Percentiles rank a stretch among this genome's conserved stretches.
phyloP scores from a whole-genome alignment of 2,888 invertebrate genomes.

The Callinectes sapidus region DNA sequence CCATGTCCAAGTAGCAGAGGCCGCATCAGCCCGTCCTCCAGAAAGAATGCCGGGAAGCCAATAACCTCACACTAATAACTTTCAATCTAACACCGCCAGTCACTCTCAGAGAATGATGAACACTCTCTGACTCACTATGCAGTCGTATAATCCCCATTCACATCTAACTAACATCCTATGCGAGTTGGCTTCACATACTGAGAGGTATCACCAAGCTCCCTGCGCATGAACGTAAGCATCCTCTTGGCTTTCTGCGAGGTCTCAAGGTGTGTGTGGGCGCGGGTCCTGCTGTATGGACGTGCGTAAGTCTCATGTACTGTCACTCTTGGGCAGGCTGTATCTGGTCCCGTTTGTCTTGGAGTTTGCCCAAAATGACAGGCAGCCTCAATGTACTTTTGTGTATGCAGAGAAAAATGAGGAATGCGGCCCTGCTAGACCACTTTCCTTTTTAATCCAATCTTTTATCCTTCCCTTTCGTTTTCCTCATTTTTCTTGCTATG shows the following conservation, averaged over 20 bases:
- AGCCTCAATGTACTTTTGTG: conserved; percentile 71
- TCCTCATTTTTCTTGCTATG: conserved; percentile 69
- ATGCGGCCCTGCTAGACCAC: conserved; percentile 53
- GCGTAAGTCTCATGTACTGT: conserved; percentile 60
- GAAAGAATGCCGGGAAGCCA: conserved; percentile 33
- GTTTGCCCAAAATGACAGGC: conserved; percentile 71
- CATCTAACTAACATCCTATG: conserved; percentile 15
- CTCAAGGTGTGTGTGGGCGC: not conserved
- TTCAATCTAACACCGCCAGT: not conserved
- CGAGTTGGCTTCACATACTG: conserved; percentile 27
- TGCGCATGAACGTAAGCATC: not conserved
- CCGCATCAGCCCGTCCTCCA: conserved; percentile 28
- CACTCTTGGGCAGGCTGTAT: conserved; percentile 67
- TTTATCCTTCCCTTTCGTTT: conserved; percentile 42
- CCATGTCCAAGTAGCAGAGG: conserved; percentile 50
- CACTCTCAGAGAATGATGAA: conserved; percentile 26
- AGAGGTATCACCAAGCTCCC: conserved; percentile 23
- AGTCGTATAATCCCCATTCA: conserved; percentile 7
- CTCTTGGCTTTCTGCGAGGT: conserved; percentile 36
- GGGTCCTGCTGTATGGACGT: conserved; percentile 48
- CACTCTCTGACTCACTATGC: conserved; percentile 19
- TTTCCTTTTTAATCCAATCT: conserved; percentile 49
- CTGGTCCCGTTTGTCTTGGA: conserved; percentile 69
- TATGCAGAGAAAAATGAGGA: conserved; percentile 71
- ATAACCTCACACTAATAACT: conserved; percentile 2